Evolutionary conservation across 2,113 vertebrate species (phyloP).

Genomic region (Anolis sagrei): DNA sequence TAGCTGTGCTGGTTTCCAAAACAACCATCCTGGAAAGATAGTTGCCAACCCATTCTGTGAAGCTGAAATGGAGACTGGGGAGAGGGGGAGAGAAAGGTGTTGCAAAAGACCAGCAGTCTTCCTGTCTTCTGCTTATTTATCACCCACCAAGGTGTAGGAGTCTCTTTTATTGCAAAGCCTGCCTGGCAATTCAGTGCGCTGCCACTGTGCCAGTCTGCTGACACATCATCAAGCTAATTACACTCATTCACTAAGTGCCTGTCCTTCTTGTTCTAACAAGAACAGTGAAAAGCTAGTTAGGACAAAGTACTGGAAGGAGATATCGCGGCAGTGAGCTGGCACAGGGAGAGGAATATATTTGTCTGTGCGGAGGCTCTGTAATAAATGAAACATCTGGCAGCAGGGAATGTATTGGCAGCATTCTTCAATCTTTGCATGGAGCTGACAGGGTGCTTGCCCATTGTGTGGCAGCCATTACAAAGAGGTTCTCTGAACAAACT

Average conservation of each 20-base stretch:
- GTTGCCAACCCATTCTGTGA: background rate
- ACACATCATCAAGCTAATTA: constrained; percentile 74
- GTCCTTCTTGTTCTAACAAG: constrained; percentile 57
- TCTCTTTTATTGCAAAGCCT: constrained; percentile 42
- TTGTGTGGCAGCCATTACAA: constrained; percentile 72
- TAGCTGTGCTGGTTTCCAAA: constrained; percentile 27
- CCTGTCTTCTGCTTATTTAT: constrained; percentile 33
- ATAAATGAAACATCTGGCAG: constrained; percentile 76
- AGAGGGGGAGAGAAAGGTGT: background rate
- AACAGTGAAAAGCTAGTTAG: constrained; percentile 64
- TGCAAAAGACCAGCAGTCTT: constrained; percentile 26
- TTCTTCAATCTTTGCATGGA: constrained; percentile 75
- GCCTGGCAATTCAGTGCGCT: constrained; percentile 54
- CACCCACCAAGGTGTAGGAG: constrained; percentile 46
- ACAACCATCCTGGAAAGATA: constrained; percentile 26
- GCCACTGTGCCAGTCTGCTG: constrained; percentile 62
- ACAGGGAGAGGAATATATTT: constrained; percentile 71
- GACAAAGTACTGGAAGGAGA: constrained; percentile 55
- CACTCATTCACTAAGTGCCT: constrained; percentile 64
- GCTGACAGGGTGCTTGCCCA: constrained; percentile 63
- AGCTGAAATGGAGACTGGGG: constrained; percentile 31
- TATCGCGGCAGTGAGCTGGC: constrained; percentile 60
- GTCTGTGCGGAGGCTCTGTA: constrained; percentile 73
- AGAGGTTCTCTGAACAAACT: constrained; percentile 73
- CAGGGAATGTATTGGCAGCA: constrained; percentile 72